These are phyloP conservation scores for Tapera naevia DNA, from an alignment of 2,797 vertebrate species.

Conservation along the genomic window DNA sequence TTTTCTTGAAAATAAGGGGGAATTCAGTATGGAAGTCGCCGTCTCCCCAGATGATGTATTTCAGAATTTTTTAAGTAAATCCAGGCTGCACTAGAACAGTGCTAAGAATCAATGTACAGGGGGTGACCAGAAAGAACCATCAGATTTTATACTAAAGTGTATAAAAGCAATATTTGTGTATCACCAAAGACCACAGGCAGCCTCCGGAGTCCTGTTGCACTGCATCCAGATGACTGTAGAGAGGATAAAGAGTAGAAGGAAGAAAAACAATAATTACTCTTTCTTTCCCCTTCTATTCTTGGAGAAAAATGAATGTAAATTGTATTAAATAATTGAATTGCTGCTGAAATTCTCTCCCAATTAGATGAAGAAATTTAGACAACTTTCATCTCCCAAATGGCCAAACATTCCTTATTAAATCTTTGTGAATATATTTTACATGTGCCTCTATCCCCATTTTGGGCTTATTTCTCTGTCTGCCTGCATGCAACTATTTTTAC, in stretches of 20 bases:
- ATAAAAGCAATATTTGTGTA: background rate
- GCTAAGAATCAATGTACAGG: background rate
- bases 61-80: background rate
- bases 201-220: background rate
- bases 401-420: background rate
- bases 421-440: background rate
- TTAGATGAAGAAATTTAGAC: constrained; percentile 14
- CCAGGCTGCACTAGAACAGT: background rate
- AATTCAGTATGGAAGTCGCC: background rate
- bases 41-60: background rate
- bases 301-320: background rate
- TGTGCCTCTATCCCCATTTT: background rate
- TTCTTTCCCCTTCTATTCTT: background rate
- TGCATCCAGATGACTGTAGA: background rate
- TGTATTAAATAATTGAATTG: constrained; percentile 34
- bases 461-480: background rate
- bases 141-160: background rate
- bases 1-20: background rate
- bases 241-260: background rate
- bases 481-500: background rate
- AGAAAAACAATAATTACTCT: background rate
- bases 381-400: background rate
- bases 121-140: background rate
- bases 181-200: background rate
- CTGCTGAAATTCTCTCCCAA: constrained; percentile 10